Evolutionary conservation across 2,113 vertebrate genomes (phyloP).

Genomic region (Ranitomeya variabilis): DNA sequence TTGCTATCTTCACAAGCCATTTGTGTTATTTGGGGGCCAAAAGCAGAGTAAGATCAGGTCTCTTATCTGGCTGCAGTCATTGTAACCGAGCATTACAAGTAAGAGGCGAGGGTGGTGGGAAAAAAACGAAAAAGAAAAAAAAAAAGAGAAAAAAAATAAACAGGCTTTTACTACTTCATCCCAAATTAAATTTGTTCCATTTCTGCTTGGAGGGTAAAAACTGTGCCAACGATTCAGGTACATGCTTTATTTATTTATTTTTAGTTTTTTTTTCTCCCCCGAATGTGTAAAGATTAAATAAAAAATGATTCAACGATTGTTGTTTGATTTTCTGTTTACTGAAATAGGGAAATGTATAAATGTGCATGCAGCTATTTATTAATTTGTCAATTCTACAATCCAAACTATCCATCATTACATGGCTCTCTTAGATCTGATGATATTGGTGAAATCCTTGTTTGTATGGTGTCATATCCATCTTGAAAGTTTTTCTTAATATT

Average conservation of each 20-base stretch:
- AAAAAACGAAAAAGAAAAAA: background rate
- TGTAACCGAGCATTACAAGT: background rate
- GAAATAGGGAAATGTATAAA: background rate
- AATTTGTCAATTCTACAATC: too few species aligned
- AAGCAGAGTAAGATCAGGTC: background rate
- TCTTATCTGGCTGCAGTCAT: background rate
- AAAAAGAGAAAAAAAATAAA: background rate
- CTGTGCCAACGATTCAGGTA: constrained; percentile 50
- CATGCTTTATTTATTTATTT: constrained; percentile 30
- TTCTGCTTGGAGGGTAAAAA: background rate
- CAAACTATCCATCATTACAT: too few species aligned
- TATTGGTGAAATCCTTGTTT: too few species aligned
- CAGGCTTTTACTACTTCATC: background rate
- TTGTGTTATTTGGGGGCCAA: background rate
- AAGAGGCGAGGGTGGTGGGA: background rate
- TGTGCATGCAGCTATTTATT: background rate
- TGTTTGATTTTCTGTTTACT: background rate
- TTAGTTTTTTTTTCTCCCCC: background rate
- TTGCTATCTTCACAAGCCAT: background rate
- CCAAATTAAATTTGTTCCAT: constrained; percentile 3
- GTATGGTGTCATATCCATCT: too few species aligned
- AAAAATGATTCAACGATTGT: background rate
- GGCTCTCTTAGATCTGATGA: too few species aligned
- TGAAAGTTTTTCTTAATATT: too few species aligned
- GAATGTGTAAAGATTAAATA: constrained; percentile 46